These are phyloP conservation scores for Drosophila ambigua DNA, from an alignment of 1,140 invertebrate genomes.

Conservation along the genomic window DNA sequence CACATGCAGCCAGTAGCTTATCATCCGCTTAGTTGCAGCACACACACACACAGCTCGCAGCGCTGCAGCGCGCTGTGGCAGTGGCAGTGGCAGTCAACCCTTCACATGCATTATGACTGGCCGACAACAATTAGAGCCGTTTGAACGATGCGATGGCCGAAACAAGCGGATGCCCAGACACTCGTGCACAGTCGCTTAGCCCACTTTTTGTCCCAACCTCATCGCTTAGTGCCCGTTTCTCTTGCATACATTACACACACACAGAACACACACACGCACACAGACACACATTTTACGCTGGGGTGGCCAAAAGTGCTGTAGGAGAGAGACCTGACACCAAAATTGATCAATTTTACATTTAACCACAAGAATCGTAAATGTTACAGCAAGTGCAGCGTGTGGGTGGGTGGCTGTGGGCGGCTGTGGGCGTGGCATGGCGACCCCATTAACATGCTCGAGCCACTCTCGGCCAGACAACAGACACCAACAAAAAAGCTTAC, in stretches of 20 bases:
- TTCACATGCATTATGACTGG: slow-evolving; percentile 30
- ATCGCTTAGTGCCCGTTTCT: background rate
- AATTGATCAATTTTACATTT: slow-evolving; percentile 76
- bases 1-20: no score
- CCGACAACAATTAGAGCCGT: slow-evolving; percentile 36
- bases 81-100: slow-evolving; percentile 6
- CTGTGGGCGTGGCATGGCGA: slow-evolving; percentile 26
- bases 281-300: background rate
- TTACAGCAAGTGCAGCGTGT: background rate
- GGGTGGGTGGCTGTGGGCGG: background rate
- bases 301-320: slow-evolving; percentile 3
- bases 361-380: slow-evolving; percentile 54
- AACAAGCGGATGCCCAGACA: background rate
- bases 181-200: no score
- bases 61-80: background rate
- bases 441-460: slow-evolving; percentile 50
- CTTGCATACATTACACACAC: slow-evolving; percentile 25
- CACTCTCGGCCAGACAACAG: background rate
- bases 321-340: slow-evolving; percentile 35
- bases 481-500: slow-evolving; percentile 36
- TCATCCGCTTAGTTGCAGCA: no score
- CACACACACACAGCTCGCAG: background rate
- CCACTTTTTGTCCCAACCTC: background rate
- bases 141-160: slow-evolving; percentile 12
- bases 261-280: no score